A percentile compares a stretch with the other conserved stretches of the same genome.
phyloP scores from a whole-genome alignment of 2,888 invertebrate genomes.

The Rhopalosiphum nymphaeae region DNA sequence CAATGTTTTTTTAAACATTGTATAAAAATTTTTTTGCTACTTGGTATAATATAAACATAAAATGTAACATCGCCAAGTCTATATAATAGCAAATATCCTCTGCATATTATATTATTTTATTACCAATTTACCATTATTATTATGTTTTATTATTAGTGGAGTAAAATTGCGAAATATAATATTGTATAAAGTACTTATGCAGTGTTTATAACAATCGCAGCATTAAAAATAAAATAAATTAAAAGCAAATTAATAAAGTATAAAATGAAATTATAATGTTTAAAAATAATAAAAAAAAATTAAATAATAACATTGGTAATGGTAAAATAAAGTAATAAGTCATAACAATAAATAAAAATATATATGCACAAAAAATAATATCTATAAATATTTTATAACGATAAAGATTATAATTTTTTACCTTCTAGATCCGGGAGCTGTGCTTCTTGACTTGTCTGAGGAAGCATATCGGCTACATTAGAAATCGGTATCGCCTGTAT shows the following conservation, averaged over 20 bases:
- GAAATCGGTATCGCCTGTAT: neutral
- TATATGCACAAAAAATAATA: neutral
- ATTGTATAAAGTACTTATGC: too few relatives aligned
- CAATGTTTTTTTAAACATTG: too few relatives aligned
- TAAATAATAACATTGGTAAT: neutral
- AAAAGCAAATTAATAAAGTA: too few relatives aligned
- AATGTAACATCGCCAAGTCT: neutral
- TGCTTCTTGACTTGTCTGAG: neutral
- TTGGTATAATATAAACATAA: neutral
- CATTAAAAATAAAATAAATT: too few relatives aligned
- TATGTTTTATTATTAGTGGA: neutral
- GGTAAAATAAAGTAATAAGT: neutral
- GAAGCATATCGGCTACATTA: neutral
- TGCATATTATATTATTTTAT: neutral
- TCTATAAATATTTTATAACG: neutral
- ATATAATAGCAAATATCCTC: neutral
- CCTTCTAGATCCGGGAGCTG: neutral
- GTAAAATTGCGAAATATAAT: neutral
- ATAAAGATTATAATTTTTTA: neutral
- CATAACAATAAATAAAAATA: neutral
- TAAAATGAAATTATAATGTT: neutral
- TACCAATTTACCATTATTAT: neutral
- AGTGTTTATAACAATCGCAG: too few relatives aligned
- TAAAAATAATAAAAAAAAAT: neutral
- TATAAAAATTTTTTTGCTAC: too few relatives aligned